These are phyloP conservation scores for Pipistrellus pipistrellus DNA, from an alignment of 2,797 vertebrate genomes.

Conservation along the genomic window DNA sequence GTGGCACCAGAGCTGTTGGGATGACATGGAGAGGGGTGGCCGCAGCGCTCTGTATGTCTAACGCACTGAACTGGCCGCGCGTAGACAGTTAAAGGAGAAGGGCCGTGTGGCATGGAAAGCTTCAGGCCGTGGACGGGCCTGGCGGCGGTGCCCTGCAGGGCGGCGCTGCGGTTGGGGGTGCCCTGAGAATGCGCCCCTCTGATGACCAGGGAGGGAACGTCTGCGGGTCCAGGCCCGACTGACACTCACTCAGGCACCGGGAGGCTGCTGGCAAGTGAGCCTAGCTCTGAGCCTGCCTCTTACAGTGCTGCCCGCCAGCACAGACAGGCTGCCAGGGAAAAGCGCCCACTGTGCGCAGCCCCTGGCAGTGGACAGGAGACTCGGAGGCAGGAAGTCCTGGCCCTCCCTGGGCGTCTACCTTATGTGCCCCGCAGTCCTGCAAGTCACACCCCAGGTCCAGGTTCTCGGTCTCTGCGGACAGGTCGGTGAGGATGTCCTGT, in stretches of 20 bases:
- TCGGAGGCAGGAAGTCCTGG: neutral
- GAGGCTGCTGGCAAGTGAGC: neutral
- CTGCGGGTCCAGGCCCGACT: neutral
- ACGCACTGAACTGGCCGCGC: accelerated
- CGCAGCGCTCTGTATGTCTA: too few relatives aligned
- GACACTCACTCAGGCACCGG: neutral
- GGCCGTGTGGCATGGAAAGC: too few relatives aligned
- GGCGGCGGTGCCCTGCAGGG: too few relatives aligned
- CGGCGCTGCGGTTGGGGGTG: neutral
- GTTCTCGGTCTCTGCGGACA: constrained; percentile 96
- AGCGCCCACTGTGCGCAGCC: accelerated
- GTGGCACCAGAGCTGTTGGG: too few relatives aligned
- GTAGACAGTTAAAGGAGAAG: neutral
- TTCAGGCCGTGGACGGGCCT: too few relatives aligned
- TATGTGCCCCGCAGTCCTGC: constrained; percentile 95
- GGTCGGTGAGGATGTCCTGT: constrained; percentile 96
- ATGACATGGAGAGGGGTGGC: neutral
- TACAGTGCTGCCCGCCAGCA: neutral
- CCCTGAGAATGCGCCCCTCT: neutral
- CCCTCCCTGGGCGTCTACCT: constrained; percentile 88
- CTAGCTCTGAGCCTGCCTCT: neutral
- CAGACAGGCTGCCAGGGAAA: neutral
- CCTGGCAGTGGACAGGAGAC: accelerated
- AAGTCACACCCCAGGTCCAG: constrained; percentile 92
- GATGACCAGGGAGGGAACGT: neutral